These are phyloP conservation scores for Heliangelus exortis DNA, from an alignment of 2,797 vertebrate species.

Conservation along the genomic window DNA sequence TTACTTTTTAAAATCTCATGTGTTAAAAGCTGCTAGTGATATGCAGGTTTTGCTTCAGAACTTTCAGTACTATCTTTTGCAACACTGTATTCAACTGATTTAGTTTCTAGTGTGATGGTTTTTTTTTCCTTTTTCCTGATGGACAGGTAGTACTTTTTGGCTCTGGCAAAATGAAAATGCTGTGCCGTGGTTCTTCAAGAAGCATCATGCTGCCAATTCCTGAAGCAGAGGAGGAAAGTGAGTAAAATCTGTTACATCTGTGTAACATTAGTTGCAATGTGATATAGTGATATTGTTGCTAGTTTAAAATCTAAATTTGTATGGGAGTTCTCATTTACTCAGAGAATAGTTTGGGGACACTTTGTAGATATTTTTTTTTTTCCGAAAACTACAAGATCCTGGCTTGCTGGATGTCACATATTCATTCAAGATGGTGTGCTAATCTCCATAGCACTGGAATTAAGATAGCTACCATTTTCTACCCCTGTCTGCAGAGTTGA, in stretches of 20 bases:
- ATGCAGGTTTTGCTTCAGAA: background rate
- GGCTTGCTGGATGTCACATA: background rate
- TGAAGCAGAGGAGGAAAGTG: background rate
- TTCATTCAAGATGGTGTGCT: background rate
- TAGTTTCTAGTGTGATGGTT: background rate
- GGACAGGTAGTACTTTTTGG: background rate
- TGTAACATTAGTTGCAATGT: background rate
- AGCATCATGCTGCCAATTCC: background rate
- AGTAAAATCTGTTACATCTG: background rate
- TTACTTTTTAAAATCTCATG: background rate
- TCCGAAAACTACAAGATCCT: background rate
- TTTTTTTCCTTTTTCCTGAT: background rate
- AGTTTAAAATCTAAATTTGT: background rate
- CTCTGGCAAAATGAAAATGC: background rate
- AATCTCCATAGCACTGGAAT: background rate
- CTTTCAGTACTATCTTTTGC: background rate
- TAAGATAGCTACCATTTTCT: background rate
- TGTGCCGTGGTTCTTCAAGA: background rate
- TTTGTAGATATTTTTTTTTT: background rate
- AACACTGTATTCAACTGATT: background rate
- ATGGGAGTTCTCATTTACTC: background rate
- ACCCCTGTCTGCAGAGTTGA: background rate
- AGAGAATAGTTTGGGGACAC: background rate
- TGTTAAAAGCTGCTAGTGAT: background rate
- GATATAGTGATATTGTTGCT: background rate